Evolutionary conservation across 2,888 invertebrate genomes (phyloP).

Genomic region (Oegoconia quadripuncta): DNA sequence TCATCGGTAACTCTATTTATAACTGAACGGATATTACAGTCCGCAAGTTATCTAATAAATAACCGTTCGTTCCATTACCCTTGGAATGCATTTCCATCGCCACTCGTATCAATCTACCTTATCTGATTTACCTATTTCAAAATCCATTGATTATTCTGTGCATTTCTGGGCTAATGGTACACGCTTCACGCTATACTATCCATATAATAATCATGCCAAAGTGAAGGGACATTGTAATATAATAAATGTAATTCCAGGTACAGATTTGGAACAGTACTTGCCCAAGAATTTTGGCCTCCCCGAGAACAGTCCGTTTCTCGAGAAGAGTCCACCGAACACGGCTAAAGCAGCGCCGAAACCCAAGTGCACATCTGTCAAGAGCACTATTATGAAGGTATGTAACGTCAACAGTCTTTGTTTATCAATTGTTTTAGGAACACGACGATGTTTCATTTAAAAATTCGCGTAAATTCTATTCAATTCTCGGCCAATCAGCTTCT

Average conservation of each 20-base stretch:
- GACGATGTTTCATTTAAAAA: no score
- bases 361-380: conserved; percentile 51
- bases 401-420: conserved; percentile 6
- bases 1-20: not conserved
- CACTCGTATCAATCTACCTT: not conserved
- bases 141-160: not conserved
- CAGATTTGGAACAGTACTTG: conserved; percentile 80
- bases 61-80: no score
- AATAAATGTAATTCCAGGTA: conserved; percentile 70
- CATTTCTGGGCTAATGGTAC: not conserved
- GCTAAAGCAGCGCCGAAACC: conserved; percentile 60
- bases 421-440: not conserved
- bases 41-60: not conserved
- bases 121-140: not conserved
- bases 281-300: conserved; percentile 82
- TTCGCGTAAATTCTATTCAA: no score
- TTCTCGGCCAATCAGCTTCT: no score
- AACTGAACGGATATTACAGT: not conserved
- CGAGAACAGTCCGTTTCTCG: conserved; percentile 70
- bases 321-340: conserved; percentile 70
- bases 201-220: not conserved
- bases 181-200: no score
- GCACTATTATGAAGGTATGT: conserved; percentile 58
- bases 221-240: no score
- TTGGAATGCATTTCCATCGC: not conserved